phyloP scores from a whole-genome alignment of 2,797 vertebrate species.

The Melanotaenia trifasciata region DNA sequence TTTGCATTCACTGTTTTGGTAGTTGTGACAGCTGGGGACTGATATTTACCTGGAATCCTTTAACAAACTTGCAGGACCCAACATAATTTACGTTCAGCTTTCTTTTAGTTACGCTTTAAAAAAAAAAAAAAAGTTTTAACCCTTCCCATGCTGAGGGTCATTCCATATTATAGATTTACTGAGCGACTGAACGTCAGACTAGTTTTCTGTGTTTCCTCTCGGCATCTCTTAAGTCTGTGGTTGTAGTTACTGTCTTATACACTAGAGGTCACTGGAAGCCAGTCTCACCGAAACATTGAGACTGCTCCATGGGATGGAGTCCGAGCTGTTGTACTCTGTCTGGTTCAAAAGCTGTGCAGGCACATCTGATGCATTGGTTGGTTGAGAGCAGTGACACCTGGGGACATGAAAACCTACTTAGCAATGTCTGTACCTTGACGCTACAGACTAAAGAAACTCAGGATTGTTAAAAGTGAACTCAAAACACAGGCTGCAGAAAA shows the following conservation, averaged over 20 bases:
- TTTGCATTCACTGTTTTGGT: background rate
- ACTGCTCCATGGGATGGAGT: slow-evolving; percentile 87
- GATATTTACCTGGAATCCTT: background rate
- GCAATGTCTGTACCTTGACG: background rate
- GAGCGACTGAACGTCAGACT: background rate
- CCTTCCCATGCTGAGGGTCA: background rate
- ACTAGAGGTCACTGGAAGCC: slow-evolving; percentile 39
- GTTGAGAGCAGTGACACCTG: slow-evolving; percentile 90
- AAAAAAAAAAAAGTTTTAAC: background rate
- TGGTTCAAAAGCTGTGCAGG: slow-evolving; percentile 79
- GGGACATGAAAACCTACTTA: background rate
- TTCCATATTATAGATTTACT: background rate
- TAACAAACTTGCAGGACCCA: background rate
- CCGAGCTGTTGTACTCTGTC: slow-evolving; percentile 78
- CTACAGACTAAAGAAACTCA: background rate
- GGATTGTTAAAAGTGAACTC: slow-evolving; percentile 19
- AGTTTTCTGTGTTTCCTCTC: background rate
- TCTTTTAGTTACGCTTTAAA: too few species aligned
- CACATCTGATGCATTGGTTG: slow-evolving; percentile 82
- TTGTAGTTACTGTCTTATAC: slow-evolving; percentile 15
- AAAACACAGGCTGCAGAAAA: slow-evolving; percentile 4
- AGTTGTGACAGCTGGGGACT: background rate
- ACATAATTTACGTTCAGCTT: background rate
- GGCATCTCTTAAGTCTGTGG: slow-evolving; percentile 3
- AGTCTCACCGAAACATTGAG: slow-evolving; percentile 91